Evolutionary conservation across 2,888 invertebrate species (phyloP), one percentile per base, ranked within the genome.

Genomic region (Cosmia trapezina): DNA sequence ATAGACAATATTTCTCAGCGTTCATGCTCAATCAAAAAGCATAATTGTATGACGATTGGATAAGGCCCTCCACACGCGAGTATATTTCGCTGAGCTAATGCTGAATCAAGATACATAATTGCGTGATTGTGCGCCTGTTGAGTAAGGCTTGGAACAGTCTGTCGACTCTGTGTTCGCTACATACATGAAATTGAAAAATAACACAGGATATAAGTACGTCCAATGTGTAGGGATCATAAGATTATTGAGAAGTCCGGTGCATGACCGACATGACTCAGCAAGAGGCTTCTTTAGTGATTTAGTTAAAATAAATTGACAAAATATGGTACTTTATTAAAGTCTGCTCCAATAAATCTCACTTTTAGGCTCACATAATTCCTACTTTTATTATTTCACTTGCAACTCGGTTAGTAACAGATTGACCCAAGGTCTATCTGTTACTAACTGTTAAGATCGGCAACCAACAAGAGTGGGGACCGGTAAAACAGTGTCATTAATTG

Each of bases 21-120:
- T 61, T 49, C 53, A 81, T 60, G 66, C 54, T 61, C 66, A 61
- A 82, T 81, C 77, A 70, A 77, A 56, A 61, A 66, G 22, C 49
- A 68, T 83, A 73, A 80, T 80, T 83, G 73, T 60, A 70, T 22
- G 37, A 19, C 83, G 73, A 78, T 79, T 78, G 66, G 54, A 28
- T 80, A 78, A 63, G 79, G 83, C 66, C 22, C 59, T 66, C 56
- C 49, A 57, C 73, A 70, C 43, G 59, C 53, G 56, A 19, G 53
- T 49, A 70, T 45, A 83, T 70, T 83, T 60, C n/a, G 60, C 74
- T 74, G 81, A 68, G 68, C 67, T 74, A 83, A 83, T 66, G 75
- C 64, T 80, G 69, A 78, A 76, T 72, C 74, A 72, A 68, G 71
- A 67, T 73, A 70, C 65, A 72, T 82, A 62, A 70, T 83, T 83